phyloP scores from a whole-genome alignment of 2,113 vertebrate species.

The Potamarius usumacintae region DNA sequence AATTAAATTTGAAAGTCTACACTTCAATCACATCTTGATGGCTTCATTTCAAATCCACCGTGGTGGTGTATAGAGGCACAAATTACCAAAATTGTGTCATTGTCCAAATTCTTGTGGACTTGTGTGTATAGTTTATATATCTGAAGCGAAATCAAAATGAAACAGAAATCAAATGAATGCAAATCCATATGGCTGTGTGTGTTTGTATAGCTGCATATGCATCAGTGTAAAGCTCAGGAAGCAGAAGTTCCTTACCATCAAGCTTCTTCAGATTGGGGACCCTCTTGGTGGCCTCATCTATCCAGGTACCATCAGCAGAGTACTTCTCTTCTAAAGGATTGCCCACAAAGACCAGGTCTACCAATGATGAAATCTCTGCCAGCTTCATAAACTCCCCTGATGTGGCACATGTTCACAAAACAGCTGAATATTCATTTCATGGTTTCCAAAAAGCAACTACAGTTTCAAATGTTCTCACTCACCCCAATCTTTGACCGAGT shows the following conservation, averaged over 20 bases:
- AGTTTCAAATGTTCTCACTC: constrained; percentile 58
- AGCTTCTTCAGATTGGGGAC: constrained; percentile 89
- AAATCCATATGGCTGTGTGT: no score
- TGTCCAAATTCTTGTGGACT: no score
- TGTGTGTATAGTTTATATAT: no score
- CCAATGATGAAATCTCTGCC: constrained; percentile 83
- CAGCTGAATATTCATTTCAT: background rate
- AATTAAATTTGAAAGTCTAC: no score
- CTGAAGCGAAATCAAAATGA: no score
- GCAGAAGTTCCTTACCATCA: constrained; percentile 78
- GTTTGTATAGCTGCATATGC: no score
- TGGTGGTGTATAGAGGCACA: no score
- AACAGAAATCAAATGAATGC: no score
- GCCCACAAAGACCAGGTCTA: constrained; percentile 92
- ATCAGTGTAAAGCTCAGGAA: background rate
- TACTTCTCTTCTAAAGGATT: constrained; percentile 94
- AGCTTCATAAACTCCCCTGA: constrained; percentile 88
- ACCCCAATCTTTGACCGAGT: constrained; percentile 98
- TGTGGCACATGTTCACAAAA: constrained; percentile 51
- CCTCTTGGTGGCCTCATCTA: constrained; percentile 87
- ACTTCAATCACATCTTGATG: no score
- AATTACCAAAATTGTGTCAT: no score
- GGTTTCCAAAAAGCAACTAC: background rate
- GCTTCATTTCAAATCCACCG: no score
- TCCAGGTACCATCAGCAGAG: constrained; percentile 83